Evolutionary conservation across 2,888 invertebrate genomes (phyloP).

Genomic region (Sesia apiformis): DNA sequence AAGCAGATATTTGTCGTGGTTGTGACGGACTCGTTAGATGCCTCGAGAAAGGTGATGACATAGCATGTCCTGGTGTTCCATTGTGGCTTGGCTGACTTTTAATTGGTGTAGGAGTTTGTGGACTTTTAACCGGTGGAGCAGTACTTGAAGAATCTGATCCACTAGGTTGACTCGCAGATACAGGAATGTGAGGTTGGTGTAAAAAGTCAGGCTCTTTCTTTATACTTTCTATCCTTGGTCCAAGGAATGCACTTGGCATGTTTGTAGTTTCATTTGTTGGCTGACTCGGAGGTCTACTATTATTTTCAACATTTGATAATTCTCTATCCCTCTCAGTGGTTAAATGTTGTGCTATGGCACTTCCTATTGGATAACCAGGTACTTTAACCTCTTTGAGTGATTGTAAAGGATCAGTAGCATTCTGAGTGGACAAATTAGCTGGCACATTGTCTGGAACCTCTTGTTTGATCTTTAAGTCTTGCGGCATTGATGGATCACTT

Average conservation of each 20-base stretch:
- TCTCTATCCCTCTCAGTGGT: conserved; percentile 66
- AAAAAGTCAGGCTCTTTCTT: conserved; percentile 82
- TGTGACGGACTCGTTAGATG: conserved; percentile 68
- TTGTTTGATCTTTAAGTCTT: conserved; percentile 70
- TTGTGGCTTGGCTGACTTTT: conserved; percentile 62
- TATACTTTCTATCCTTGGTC: conserved; percentile 80
- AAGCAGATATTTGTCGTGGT: conserved; percentile 63
- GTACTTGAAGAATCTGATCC: conserved; percentile 58
- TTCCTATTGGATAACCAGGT: conserved; percentile 79
- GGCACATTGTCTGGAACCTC: conserved; percentile 70
- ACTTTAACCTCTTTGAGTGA: conserved; percentile 87
- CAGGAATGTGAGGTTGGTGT: conserved; percentile 67
- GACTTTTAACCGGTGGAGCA: conserved; percentile 73
- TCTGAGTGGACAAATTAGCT: conserved; percentile 66
- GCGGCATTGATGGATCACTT: conserved; percentile 62
- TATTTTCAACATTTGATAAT: conserved; percentile 63
- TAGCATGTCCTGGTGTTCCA: conserved; percentile 54
- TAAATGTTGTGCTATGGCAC: conserved; percentile 64
- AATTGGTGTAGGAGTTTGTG: conserved; percentile 69
- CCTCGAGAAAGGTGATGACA: conserved; percentile 66
- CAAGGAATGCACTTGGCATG: conserved; percentile 72
- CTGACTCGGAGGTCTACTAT: conserved; percentile 63
- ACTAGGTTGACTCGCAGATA: conserved; percentile 60
- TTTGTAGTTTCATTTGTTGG: conserved; percentile 62
- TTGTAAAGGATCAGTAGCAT: conserved; percentile 80